These are phyloP conservation scores for Apis cerana DNA, from an alignment of 1,140 invertebrate genomes.

Conservation along the genomic window DNA sequence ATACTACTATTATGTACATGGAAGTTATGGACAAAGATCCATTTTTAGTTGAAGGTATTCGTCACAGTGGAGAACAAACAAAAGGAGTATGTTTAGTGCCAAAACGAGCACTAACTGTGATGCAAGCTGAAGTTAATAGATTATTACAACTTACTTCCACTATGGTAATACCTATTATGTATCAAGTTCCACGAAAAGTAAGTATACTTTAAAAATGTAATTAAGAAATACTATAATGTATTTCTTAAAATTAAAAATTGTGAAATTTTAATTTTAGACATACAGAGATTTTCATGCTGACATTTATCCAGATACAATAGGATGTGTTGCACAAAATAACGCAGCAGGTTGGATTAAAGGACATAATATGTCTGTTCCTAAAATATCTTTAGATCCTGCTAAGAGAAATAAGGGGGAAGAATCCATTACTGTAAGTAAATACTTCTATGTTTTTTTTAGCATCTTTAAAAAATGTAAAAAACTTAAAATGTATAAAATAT, in stretches of 20 bases:
- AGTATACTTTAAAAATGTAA: neutral
- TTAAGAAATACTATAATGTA: neutral
- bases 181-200: slow-evolving; percentile 95
- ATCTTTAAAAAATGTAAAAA: neutral
- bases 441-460: neutral
- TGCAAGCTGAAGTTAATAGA: slow-evolving; percentile 97
- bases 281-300: slow-evolving; percentile 96
- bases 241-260: neutral
- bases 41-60: slow-evolving; percentile 90
- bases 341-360: slow-evolving; percentile 90
- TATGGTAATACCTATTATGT: slow-evolving; percentile 94
- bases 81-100: slow-evolving; percentile 95
- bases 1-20: slow-evolving; percentile 93
- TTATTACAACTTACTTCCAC: slow-evolving; percentile 92
- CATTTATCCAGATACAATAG: slow-evolving; percentile 93
- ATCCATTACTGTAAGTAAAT: slow-evolving; percentile 83
- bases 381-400: slow-evolving; percentile 90
- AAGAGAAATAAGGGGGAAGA: slow-evolving; percentile 84
- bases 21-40: slow-evolving; percentile 93
- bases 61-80: slow-evolving; percentile 92
- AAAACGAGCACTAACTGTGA: slow-evolving; percentile 94
- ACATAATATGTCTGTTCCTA: slow-evolving; percentile 86
- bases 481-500: neutral
- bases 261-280: slow-evolving; percentile 82
- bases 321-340: slow-evolving; percentile 88